Conservation (phyloP, 2,797 vertebrate genomes). For the Carduelis carduelis region DNA sequence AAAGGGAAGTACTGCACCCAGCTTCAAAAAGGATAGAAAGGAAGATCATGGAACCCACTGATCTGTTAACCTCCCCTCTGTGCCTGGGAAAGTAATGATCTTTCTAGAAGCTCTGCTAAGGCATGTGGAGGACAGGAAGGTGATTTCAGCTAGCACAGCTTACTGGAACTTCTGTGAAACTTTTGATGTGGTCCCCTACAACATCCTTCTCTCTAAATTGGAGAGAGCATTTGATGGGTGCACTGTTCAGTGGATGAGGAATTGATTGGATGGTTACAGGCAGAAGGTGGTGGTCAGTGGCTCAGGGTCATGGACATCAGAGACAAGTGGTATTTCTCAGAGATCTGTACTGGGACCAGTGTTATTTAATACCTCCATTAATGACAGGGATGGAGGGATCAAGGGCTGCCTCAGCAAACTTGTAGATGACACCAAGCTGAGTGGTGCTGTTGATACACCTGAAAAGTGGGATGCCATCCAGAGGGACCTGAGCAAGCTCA, state of each 20-base stretch:
- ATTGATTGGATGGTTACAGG: background rate
- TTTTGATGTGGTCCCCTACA: background rate
- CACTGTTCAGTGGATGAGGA: background rate
- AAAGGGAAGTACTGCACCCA: background rate
- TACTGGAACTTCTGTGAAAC: background rate
- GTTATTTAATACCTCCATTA: background rate
- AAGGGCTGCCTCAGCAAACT: background rate
- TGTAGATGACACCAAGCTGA: background rate
- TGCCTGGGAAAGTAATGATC: background rate
- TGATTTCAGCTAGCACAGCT: background rate
- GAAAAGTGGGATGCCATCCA: background rate
- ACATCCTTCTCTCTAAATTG: background rate
- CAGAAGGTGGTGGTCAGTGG: background rate
- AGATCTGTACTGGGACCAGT: fast-evolving
- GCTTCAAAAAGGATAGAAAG: background rate
- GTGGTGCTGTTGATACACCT: background rate
- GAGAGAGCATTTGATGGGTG: background rate
- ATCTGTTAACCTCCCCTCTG: background rate
- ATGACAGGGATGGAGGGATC: background rate
- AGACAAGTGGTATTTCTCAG: background rate
- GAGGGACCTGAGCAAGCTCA: background rate
- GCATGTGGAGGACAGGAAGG: background rate
- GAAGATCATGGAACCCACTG: background rate
- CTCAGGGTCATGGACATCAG: background rate
- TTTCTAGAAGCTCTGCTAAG: background rate